Evolutionary conservation across 2,888 invertebrate genomes (phyloP), one percentile per base, ranked within the genome.

Genomic region (Chrysolina haemoptera): DNA sequence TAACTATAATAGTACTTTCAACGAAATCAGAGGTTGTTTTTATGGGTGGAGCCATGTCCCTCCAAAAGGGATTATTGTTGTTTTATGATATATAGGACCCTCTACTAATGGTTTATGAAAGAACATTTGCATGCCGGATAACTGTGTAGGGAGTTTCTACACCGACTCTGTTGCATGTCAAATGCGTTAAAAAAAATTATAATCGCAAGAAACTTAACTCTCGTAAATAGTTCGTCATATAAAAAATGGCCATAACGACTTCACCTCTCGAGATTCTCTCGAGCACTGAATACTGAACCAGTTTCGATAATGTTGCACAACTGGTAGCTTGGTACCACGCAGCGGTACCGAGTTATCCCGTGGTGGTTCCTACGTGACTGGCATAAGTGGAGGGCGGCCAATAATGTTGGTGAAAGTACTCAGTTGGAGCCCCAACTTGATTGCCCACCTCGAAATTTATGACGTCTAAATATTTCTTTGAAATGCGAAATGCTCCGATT

Each of bases 391-490:
- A 78, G 80, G 81, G 79, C 77, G 73, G 66, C 81, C 81, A 81
- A 81, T 81, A 76, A 76, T 74, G 70, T 70, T 67, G 78, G 80
- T 80, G 81, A 81, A 81, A 81, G 81, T 81, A 74, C 70, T 75
- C 62, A 55, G 73, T 62, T 65, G 41, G 69, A 66, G 67, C 69
- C 75, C 74, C 75, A 74, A 74, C 76, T 68, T 78, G 79, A 80
- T 79, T 80, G 78, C 70, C 71, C 70, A 71, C 72, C 62, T 67
- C 48, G n/a, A 67, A 73, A 71, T 68, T 74, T 68, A 70, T 69
- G 68, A 50, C 43, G 62, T 50, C 55, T 20, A 46, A 68, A 62
- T 35, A 59, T 59, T 59, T 59, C 59, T 59, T 59, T 59, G 59
- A 59, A 27, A 59, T 59, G 59, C n/a, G 59, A 59, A 59, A 59